Evolutionary conservation across 2,797 vertebrate species (phyloP).

Genomic region (Poecile montanus): DNA sequence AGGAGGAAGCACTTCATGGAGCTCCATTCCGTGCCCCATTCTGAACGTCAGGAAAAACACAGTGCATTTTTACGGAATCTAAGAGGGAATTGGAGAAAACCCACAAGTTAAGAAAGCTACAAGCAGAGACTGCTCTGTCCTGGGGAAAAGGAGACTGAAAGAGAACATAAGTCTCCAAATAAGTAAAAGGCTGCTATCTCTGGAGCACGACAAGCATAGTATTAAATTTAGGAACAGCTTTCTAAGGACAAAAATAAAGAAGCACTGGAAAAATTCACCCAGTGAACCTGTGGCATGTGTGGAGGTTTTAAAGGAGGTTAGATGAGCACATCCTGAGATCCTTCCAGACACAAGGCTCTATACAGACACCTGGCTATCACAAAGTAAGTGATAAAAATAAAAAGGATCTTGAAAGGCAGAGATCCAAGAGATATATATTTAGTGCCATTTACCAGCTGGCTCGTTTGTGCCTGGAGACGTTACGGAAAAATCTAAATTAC

Average conservation of each 20-base stretch:
- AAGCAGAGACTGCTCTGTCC: neutral
- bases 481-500: neutral
- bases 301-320: neutral
- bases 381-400: neutral
- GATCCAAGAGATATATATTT: neutral
- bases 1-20: neutral
- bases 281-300: neutral
- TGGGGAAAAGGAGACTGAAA: neutral
- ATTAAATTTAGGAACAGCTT: neutral
- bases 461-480: neutral
- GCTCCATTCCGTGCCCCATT: neutral
- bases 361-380: neutral
- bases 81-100: neutral
- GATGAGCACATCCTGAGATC: neutral
- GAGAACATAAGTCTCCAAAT: neutral
- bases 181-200: neutral
- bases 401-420: conserved; percentile 8
- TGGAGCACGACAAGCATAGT: neutral
- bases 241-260: neutral
- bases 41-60: neutral
- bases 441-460: neutral
- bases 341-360: neutral
- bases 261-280: neutral
- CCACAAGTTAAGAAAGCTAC: neutral
- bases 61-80: neutral